phyloP scores from a whole-genome alignment of 2,888 invertebrate genomes.

The Xanthia icteritia region DNA sequence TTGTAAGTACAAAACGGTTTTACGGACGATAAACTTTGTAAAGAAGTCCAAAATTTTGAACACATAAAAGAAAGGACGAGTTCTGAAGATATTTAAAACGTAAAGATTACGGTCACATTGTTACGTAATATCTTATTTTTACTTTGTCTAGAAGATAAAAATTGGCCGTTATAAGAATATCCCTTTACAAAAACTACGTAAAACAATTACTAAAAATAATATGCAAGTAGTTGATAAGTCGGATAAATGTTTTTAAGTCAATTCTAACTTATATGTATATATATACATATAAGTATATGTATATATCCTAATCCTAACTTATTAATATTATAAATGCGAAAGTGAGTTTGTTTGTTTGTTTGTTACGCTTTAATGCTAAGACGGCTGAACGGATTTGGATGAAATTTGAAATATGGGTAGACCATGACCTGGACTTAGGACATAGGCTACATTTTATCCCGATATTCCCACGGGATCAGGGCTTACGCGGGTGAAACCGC shows the following conservation, averaged over 20 bases:
- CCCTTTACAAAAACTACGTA: neutral
- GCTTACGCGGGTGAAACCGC: too few relatives aligned
- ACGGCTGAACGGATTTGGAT: too few relatives aligned
- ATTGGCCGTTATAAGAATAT: neutral
- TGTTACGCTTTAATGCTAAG: too few relatives aligned
- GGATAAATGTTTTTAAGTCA: neutral
- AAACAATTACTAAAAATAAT: neutral
- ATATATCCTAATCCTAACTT: too few relatives aligned
- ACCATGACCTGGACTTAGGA: too few relatives aligned
- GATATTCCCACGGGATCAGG: too few relatives aligned
- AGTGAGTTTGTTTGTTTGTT: too few relatives aligned
- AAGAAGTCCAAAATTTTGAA: conserved; percentile 22
- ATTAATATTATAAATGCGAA: too few relatives aligned
- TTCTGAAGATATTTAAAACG: conserved; percentile 25
- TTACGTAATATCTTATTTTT: neutral
- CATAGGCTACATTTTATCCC: too few relatives aligned
- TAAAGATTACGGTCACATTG: neutral
- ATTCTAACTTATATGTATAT: neutral
- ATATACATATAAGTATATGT: too few relatives aligned
- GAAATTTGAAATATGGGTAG: too few relatives aligned
- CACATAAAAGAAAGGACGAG: conserved; percentile 9
- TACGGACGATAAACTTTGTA: conserved; percentile 40
- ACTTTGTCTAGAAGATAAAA: neutral
- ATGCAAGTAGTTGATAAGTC: neutral
- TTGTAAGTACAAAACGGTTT: conserved; percentile 35